Conservation (phyloP, 2,797 vertebrate genomes). For the Sciurus carolinensis region DNA sequence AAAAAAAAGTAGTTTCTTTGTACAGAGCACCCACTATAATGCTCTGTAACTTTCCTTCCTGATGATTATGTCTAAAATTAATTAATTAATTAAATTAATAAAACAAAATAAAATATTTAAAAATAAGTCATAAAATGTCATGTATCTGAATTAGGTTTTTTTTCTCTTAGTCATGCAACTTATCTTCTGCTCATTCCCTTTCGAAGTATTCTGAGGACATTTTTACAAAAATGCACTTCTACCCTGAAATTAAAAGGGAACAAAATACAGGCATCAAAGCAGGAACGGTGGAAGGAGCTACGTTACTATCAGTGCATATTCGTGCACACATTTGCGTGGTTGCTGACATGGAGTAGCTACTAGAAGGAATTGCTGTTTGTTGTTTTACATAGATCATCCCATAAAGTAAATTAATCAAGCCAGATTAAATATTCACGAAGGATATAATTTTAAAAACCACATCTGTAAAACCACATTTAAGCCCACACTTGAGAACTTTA, state of each 20-base stretch:
- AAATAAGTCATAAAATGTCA: neutral
- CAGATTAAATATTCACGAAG: conserved; percentile 66
- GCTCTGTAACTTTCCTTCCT: neutral
- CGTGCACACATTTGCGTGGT: neutral
- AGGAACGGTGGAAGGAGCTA: neutral
- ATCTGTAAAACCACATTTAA: conserved; percentile 70
- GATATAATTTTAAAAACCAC: conserved; percentile 68
- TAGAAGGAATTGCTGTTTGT: conserved; percentile 60
- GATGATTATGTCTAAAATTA: no score
- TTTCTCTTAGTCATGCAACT: neutral
- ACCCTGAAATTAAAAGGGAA: conserved; percentile 36
- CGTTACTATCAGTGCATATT: neutral
- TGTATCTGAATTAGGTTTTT: neutral
- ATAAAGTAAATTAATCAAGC: conserved; percentile 74
- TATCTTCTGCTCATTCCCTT: neutral
- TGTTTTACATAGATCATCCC: conserved; percentile 69
- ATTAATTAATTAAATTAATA: no score
- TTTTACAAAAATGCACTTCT: neutral
- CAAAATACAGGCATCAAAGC: neutral
- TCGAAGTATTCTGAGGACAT: neutral
- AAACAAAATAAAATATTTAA: neutral
- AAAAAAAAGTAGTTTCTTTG: neutral
- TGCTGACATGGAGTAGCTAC: neutral
- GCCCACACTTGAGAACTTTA: neutral
- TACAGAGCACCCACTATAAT: neutral